Evolutionary conservation across 1,140 invertebrate species (phyloP), one percentile per base, ranked within the genome.

Genomic region (Anadara kagoshimensis): DNA sequence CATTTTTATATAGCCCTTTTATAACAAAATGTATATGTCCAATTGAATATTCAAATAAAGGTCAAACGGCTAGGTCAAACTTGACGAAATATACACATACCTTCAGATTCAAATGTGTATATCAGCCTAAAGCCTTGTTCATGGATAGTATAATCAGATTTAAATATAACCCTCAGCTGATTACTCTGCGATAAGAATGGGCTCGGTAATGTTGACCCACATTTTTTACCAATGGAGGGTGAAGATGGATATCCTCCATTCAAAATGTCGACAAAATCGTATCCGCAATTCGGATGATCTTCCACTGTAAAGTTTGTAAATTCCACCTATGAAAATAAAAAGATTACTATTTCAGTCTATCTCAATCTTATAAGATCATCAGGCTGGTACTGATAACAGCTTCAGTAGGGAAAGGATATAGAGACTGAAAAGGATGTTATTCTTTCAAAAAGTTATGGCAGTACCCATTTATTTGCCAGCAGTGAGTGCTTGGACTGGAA

Each of bases 281-380:
- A 98, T 75, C 96, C 94, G 88, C 97, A 99, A 83, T 95, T 94
- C 76, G 95, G 94, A 80, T 96, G 97, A 5, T 95, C 95, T 90
- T 99, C 97, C 29, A 99, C 88, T 82, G 97, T 95, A 81, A 99
- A 98, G 86, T 98, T 95, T 0, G 96, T 98, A 87, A 98, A 98
- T 89, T 98, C 97, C 0, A 94, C 77, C 79, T 92, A 76, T 89
- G 66, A 59, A 77, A 63, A 49, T 44, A 66, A 69, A 47, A 36
- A 36, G n/a, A n/a, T n/a, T n/a, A n/a, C n/a, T n/a, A n/a, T n/a
- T n/a, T n/a, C n/a, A n/a, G n/a, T n/a, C n/a, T n/a, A n/a, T n/a
- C n/a, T n/a, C n/a, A n/a, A n/a, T n/a, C n/a, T n/a, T n/a, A n/a
- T n/a, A n/a, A n/a, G n/a, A n/a, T n/a, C n/a, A n/a, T n/a, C n/a